Evolutionary conservation across 2,113 vertebrate genomes (phyloP), one percentile per base, ranked within the genome.

Genomic region (Gambusia holbrooki): DNA sequence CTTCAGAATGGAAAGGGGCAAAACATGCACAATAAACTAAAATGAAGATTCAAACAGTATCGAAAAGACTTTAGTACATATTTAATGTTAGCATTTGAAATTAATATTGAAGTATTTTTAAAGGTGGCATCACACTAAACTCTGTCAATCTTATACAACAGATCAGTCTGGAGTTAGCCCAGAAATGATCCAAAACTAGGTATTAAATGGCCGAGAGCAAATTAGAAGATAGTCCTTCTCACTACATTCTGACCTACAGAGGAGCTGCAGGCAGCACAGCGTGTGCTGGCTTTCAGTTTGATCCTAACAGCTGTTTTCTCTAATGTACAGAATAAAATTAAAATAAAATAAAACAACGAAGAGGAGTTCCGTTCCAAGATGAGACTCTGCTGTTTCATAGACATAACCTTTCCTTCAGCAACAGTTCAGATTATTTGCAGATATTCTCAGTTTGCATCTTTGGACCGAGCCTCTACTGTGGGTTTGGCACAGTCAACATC

Each of bases 401-500:
- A 51, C 14, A 51, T 58, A 58, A 58, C 51, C 7, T n/a, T 30
- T 17, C 40, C n/a, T 28, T 71, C 63, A 30, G 28, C 48, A 71
- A 66, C 2, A 74, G 29, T 29, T 74, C 63, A 27, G 48, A 25
- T 63, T 32, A 29, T 74, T 12, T 42, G 61, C 71, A 76, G 83
- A 79, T 69, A 67, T 58, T 64, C 35, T 62, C 51, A 66, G 11
- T 1, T 19, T 51, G 76, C 45, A 77, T 79, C 70, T 37, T 17
- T 74, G 65, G 70, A 73, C 70, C 32, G 73, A 79, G 73, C 64
- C 68, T 73, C 71, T 62, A 72, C 86, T 73, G 77, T 77, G 87
- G 69, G 90, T 92, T 92, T 92, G 91, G 91, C 93, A 92, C 93
- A 89, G 82, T 86, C 76, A 71, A 89, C 71, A 78, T 83, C 77